Percentiles rank a stretch among this genome's conserved stretches.
Conservation (phyloP, 2,797 vertebrate species). For the Carduelis carduelis region DNA sequence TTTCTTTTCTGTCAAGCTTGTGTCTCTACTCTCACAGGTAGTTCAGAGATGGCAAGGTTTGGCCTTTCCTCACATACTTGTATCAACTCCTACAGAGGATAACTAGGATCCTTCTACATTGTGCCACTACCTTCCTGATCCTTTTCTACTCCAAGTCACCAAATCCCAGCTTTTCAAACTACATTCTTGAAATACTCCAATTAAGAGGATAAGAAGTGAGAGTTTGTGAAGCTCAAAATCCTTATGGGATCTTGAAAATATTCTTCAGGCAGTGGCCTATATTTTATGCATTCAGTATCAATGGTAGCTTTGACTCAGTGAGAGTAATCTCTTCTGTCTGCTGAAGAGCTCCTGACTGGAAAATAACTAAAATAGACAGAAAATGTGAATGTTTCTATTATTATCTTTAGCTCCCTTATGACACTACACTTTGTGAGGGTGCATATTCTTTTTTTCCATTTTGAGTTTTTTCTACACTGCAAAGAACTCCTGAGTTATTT, state of each 20-base stretch:
- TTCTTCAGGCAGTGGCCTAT: constrained; percentile 29
- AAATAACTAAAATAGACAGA: not conserved
- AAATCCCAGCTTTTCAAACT: not conserved
- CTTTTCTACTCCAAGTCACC: not conserved
- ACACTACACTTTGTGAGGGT: not conserved
- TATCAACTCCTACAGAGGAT: rapidly evolving
- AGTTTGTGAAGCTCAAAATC: not conserved
- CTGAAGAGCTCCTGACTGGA: not conserved
- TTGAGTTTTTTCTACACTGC: not conserved
- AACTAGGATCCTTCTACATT: not conserved
- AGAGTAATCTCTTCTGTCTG: not conserved
- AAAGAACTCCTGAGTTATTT: not conserved
- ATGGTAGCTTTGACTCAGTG: not conserved
- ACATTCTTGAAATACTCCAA: not conserved
- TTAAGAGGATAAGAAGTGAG: not conserved
- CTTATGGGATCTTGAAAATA: constrained; percentile 36
- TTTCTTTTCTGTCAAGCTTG: not conserved
- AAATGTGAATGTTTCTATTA: not conserved
- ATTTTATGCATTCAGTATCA: constrained; percentile 18
- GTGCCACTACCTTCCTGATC: not conserved
- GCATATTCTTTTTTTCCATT: not conserved
- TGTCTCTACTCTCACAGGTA: not conserved
- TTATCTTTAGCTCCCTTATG: not conserved
- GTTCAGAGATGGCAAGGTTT: not conserved
- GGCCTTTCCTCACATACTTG: not conserved